A percentile compares a stretch with the other conserved stretches of the same genome.
phyloP scores from a whole-genome alignment of 2,113 vertebrate species.

The Ia io region DNA sequence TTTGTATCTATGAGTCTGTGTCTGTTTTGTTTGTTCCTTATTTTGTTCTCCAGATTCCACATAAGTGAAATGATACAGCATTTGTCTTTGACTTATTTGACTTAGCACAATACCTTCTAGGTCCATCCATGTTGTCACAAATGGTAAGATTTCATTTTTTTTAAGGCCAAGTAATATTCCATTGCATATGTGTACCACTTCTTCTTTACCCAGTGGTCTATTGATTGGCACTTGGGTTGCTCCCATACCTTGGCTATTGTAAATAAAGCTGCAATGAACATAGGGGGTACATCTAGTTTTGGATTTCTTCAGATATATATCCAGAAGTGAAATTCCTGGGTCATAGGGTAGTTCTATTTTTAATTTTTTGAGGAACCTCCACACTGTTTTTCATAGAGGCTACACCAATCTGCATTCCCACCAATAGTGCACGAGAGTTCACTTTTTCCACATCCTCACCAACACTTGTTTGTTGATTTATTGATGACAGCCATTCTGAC shows the following conservation, averaged over 20 bases:
- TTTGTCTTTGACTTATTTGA: not conserved
- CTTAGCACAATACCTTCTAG: not conserved
- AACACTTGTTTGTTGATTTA: not conserved
- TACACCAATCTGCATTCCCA: not conserved
- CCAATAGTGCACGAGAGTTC: not conserved
- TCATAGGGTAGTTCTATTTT: not conserved
- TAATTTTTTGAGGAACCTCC: not conserved
- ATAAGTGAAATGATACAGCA: no score
- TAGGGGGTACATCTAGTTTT: not conserved
- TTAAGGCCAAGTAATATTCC: not conserved
- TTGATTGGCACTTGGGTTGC: not conserved
- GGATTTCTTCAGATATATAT: not conserved
- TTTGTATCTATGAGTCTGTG: not conserved
- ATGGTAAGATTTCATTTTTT: not conserved
- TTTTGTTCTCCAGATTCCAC: not conserved
- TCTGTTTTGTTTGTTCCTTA: not conserved
- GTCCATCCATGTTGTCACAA: not conserved
- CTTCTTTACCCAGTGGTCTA: not conserved
- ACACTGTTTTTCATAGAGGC: not conserved
- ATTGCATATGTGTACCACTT: not conserved
- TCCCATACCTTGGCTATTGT: not conserved
- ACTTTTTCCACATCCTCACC: not conserved
- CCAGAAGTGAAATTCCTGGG: not conserved
- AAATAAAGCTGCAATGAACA: not conserved
- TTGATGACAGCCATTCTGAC: not conserved